These are phyloP conservation scores for Hydrozoanthus gracilis DNA, from an alignment of 92 coral and sea anemone species.

Conservation along the genomic window DNA sequence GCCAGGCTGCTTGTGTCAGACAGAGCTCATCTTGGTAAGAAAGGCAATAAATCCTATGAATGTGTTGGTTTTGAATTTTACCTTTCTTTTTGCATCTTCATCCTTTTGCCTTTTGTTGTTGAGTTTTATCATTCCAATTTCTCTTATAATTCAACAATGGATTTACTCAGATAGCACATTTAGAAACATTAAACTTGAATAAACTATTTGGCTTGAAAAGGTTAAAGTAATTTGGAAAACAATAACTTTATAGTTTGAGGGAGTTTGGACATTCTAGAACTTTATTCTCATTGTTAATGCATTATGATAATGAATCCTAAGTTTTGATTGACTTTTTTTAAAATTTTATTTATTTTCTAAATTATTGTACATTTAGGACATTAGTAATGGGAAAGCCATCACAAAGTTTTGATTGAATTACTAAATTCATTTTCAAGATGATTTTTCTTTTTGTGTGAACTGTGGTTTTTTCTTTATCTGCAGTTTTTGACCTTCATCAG, in stretches of 20 bases:
- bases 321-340: no score
- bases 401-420: not conserved
- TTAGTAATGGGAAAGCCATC: not conserved
- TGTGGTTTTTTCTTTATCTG: constrained; percentile 9
- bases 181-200: no score
- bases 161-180: no score
- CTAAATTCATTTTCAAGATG: not conserved
- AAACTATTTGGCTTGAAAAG: no score
- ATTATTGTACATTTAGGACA: not conserved
- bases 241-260: no score
- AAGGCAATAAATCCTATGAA: not conserved
- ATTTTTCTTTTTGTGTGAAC: not conserved
- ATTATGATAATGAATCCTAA: no score
- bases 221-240: no score
- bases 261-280: no score
- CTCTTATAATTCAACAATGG: no score
- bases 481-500: constrained; percentile 97
- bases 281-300: no score
- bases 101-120: no score
- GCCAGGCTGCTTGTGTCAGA: constrained; percentile 87
- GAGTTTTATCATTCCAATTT: no score
- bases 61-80: not conserved
- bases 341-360: not conserved
- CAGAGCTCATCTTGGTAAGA: constrained; percentile 97
- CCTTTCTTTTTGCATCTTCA: not conserved